Evolutionary conservation across 2,888 invertebrate genomes (phyloP).

Genomic region (Drymonia ruficornis): DNA sequence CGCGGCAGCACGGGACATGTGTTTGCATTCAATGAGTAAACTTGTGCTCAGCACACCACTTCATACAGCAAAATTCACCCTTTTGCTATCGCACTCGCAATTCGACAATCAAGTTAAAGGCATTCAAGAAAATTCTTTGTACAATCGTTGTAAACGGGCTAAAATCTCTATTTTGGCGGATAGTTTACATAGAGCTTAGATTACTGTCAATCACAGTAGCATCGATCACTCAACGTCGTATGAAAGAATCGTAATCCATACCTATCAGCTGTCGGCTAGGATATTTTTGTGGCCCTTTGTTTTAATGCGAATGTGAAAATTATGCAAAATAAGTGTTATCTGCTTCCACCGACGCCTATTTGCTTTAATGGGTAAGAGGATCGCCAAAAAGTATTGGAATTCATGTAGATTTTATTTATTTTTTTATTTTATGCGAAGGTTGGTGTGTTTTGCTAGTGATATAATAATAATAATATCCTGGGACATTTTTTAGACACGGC

Average conservation of each 20-base stretch:
- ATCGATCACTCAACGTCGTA: slow-evolving; percentile 6
- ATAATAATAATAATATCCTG: too few relatives aligned
- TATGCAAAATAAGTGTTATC: slow-evolving; percentile 40
- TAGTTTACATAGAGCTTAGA: background rate
- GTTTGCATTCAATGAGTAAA: too few relatives aligned
- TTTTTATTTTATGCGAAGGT: background rate
- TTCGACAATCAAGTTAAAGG: too few relatives aligned
- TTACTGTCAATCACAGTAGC: background rate
- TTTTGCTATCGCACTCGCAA: too few relatives aligned
- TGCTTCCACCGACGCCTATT: slow-evolving; percentile 13
- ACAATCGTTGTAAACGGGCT: too few relatives aligned
- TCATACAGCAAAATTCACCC: too few relatives aligned
- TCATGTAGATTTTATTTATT: background rate
- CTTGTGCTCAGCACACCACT: too few relatives aligned
- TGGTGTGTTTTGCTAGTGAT: background rate
- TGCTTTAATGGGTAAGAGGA: slow-evolving; percentile 10
- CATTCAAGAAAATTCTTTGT: too few relatives aligned
- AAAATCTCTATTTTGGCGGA: too few relatives aligned
- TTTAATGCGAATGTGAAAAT: slow-evolving; percentile 36
- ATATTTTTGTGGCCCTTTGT: slow-evolving; percentile 31
- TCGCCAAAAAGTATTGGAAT: slow-evolving; percentile 8
- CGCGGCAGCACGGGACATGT: too few relatives aligned
- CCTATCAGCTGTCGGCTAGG: slow-evolving; percentile 30
- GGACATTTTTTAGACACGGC: too few relatives aligned
- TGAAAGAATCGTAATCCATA: slow-evolving; percentile 7